Base-by-base conservation (phyloP, 2,113 vertebrate genomes). In the Callopanchax toddi region DNA sequence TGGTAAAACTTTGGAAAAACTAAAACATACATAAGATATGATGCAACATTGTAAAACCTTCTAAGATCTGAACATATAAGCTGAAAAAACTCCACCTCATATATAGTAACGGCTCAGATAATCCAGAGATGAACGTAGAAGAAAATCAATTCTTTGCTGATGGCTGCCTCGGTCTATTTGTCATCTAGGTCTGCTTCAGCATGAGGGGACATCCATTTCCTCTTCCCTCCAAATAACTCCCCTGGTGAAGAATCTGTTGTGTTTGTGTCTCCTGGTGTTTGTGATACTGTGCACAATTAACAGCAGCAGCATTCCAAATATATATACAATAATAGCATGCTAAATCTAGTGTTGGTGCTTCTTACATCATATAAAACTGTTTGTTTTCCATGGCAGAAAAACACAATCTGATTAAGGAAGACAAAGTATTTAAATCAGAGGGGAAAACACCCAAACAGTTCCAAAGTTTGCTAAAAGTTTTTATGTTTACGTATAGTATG, bases 121-220 rank as follows among this genome's bases (percentile, higher is more conserved):
- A 79, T 71, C 17, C 59, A 59, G 2, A 71, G 67, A 23, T 52
- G 45, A 74, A 76, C 51, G 63, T 59, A 58, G 17, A 53, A 13
- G 43, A 17, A 82, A 78, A 83, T 75, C 4, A 26, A 80, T 79
- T 60, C 16, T 71, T 83, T 58, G 37, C 61, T 67, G 37, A 74
- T 73, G 26, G 79, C 36, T 77, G 25, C 23, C 57, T 66, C 15
- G 23, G 68, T 62, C 76, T 40, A 77, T 85, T 86, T 85, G 62
- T 87, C 85, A 84, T 79, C 59, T 69, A 72, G 73, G 68, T 73
- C 68, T 70, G 78, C 87, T 78, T 86, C 61, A 76, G 48, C 18
- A 23, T 0, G 22, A 68, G 59, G 67, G 49, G 65, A 70, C 76
- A 85, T 82, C 74, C 46, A 78, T 77, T 76, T 81, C 63, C 54